Base-by-base conservation (phyloP, 1,140 invertebrate species). In the Pseudoatta argentina region DNA sequence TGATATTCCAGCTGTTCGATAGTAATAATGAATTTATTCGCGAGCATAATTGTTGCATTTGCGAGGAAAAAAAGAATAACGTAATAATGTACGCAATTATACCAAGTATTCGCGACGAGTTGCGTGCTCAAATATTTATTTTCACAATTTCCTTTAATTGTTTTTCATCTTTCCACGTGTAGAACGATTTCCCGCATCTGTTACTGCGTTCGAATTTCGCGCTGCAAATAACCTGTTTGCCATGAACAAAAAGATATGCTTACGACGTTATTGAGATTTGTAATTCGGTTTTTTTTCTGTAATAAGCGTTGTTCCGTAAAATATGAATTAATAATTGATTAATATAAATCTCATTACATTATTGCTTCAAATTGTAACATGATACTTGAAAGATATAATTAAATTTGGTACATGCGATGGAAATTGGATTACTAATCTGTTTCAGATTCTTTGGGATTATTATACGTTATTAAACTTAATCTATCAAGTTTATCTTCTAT, bases 131-230 rank as follows among this genome's bases (percentile, higher is more conserved):
- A 34, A 51, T 87, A 89, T 89, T 89, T 85, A 76, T 85, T 85
- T 87, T 75, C 61, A 55, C 71, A 83, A 81, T 85, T 89, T 67
- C 27, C 53, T 73, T 63, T 55, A 73, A 83, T 83, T 83, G 57
- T 73, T 73, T 87, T 76, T 83, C 12, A 48, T 83, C 78, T 87
- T 48, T 57, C 34, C 39, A 21, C 30, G 10, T 55, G 53, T 30
- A 63, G 34, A 61, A 69, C 86, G 72, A 91, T 89, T 92, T 90
- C 72, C 59, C 69, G 69, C 87, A 87, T 89, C 69, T 76, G 88
- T 73, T 57, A 39, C 71, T 39, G 14, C 72, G n/a, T 7, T 34
- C 34, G 34, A 24, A 30, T 75, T 59, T 59, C 55, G 14, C 72
- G 6, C 55, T 61, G 14, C 55, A 24, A 59, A 75, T 14, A 21